These are phyloP conservation scores for Clivina fossor DNA, from an alignment of 2,888 invertebrate genomes.

Conservation along the genomic window DNA sequence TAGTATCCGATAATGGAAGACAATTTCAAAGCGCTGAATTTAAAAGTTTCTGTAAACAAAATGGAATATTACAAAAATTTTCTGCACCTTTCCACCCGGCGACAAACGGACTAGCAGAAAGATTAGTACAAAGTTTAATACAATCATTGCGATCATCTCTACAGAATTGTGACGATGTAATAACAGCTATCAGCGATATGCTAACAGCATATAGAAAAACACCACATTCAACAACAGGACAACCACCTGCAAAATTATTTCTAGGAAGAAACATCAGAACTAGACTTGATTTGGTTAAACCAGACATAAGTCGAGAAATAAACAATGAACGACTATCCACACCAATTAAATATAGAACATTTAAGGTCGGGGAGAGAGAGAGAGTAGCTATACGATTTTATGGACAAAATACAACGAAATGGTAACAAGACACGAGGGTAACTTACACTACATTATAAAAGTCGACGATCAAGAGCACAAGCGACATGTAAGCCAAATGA, in stretches of 20 bases:
- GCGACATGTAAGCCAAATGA: no score
- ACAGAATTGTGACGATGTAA: not conserved
- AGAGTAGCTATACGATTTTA: not conserved
- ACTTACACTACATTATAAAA: no score
- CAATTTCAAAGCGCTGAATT: conserved; percentile 40
- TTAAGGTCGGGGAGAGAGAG: not conserved
- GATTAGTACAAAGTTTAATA: conserved; percentile 1
- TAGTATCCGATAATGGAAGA: conserved; percentile 41
- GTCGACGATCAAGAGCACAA: no score
- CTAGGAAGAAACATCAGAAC: conserved; percentile 5
- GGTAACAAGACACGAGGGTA: not conserved
- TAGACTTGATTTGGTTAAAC: conserved; percentile 1
- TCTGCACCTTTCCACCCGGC: conserved; percentile 2
- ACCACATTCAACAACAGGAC: not conserved
- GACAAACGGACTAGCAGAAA: conserved; percentile 1
- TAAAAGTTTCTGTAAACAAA: not conserved
- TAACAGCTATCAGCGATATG: not conserved
- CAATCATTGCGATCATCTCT: not conserved
- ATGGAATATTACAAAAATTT: conserved; percentile 6
- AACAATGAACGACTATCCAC: not conserved
- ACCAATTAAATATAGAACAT: not conserved
- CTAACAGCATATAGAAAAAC: conserved; percentile 1
- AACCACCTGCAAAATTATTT: not conserved
- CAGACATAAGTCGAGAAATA: not conserved
- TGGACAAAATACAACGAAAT: not conserved